Conservation (phyloP, 2,113 vertebrate species). For the Callionymus lyra region DNA sequence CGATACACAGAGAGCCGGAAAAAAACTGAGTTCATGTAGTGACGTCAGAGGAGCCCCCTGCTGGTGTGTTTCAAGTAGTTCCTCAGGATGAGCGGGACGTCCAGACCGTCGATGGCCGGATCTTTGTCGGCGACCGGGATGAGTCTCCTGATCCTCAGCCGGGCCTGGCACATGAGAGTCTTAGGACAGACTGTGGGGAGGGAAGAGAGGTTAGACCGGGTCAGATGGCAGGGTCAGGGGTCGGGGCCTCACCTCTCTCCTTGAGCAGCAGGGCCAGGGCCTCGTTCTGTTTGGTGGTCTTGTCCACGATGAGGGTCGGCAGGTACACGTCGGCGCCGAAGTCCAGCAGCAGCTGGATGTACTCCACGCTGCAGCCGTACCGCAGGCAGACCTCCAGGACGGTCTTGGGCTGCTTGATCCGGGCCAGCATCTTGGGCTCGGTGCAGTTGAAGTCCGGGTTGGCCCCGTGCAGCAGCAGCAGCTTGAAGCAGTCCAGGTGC, state of each 20-base stretch:
- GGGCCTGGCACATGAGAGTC: constrained; percentile 81
- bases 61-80: constrained; percentile 74
- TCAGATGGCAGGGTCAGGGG: too few relatives aligned
- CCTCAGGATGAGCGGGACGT: constrained; percentile 72
- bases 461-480: constrained; percentile 78
- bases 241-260: constrained; percentile 74
- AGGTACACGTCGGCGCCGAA: constrained; percentile 88
- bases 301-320: constrained; percentile 58
- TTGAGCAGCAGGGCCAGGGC: constrained; percentile 73
- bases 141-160: constrained; percentile 68
- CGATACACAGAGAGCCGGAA: neutral
- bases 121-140: constrained; percentile 46
- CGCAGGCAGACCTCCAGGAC: constrained; percentile 83
- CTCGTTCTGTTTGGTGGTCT: constrained; percentile 61
- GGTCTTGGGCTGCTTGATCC: constrained; percentile 75
- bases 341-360: constrained; percentile 81
- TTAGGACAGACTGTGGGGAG: constrained; percentile 76
- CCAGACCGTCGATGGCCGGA: constrained; percentile 59
- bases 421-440: constrained; percentile 64
- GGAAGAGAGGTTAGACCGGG: neutral
- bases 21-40: neutral
- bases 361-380: constrained; percentile 74
- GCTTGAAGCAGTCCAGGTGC: constrained; percentile 82
- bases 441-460: constrained; percentile 90
- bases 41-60: constrained; percentile 26